Evolutionary conservation across 2,888 invertebrate genomes (phyloP).

Genomic region (Steinernema carpocapsae): DNA sequence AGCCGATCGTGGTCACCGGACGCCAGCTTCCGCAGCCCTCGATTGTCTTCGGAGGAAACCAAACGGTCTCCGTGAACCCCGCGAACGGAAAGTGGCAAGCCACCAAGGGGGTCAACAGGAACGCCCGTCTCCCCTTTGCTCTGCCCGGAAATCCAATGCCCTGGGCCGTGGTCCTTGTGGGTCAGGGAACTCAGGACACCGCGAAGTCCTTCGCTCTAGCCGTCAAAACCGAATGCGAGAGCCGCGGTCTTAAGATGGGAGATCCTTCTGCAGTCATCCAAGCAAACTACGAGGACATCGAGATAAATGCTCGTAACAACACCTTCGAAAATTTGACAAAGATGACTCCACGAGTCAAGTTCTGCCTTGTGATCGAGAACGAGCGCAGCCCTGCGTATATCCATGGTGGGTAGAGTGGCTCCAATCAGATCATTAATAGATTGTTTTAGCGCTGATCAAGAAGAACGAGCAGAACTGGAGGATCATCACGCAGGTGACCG

Average conservation of each 20-base stretch:
- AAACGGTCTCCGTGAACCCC: not conserved
- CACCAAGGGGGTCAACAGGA: not conserved
- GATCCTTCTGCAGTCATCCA: not conserved
- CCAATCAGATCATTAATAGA: no score
- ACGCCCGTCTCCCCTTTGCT: conserved; percentile 29
- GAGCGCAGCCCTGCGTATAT: not conserved
- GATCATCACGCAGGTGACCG: conserved; percentile 49
- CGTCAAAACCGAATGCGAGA: not conserved
- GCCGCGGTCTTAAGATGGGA: not conserved
- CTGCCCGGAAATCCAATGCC: not conserved
- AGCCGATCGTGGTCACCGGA: conserved; percentile 34
- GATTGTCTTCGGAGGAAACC: conserved; percentile 22
- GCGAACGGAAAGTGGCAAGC: conserved; percentile 34
- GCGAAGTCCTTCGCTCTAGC: not conserved
- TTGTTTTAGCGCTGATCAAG: conserved; percentile 33
- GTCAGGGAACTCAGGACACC: not conserved
- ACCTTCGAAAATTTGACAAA: not conserved
- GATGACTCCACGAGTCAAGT: not conserved
- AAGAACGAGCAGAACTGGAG: conserved; percentile 40
- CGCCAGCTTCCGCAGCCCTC: conserved; percentile 38
- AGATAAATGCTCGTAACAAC: not conserved
- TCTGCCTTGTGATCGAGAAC: conserved; percentile 15
- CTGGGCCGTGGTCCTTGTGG: conserved; percentile 1
- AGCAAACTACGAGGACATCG: not conserved
- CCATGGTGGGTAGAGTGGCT: not conserved